These are phyloP conservation scores for Gopherus flavomarginatus DNA, from an alignment of 2,113 vertebrate genomes.

Conservation along the genomic window DNA sequence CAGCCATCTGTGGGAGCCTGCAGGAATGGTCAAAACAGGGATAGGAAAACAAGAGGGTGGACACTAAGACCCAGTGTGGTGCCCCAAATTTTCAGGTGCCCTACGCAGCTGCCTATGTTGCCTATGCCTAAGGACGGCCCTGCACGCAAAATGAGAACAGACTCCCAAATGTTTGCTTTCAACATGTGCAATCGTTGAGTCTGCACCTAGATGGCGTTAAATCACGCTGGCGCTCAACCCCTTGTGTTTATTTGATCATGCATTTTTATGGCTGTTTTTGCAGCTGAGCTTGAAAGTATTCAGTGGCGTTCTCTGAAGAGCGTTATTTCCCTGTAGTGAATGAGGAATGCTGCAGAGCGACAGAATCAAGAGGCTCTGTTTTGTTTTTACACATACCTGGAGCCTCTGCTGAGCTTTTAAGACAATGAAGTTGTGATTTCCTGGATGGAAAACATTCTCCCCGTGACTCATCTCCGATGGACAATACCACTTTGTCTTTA, in stretches of 20 bases:
- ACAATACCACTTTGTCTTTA: neutral
- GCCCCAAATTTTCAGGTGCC: too few species aligned
- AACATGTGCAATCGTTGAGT: neutral
- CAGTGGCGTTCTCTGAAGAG: neutral
- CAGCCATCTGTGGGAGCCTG: too few species aligned
- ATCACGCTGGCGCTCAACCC: neutral
- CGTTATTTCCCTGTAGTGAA: neutral
- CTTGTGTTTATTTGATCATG: neutral
- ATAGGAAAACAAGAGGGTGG: too few species aligned
- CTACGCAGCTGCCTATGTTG: too few species aligned
- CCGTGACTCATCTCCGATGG: neutral
- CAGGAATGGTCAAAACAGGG: too few species aligned
- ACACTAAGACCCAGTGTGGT: too few species aligned
- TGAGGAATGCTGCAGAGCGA: neutral
- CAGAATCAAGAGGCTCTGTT: neutral
- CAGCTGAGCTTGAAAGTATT: neutral
- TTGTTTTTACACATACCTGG: neutral
- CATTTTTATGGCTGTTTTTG: neutral
- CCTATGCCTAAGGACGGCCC: too few species aligned
- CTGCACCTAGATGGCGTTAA: neutral
- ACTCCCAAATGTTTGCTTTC: constrained; percentile 42
- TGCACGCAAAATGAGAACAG: neutral
- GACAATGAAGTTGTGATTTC: neutral
- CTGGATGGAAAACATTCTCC: neutral
- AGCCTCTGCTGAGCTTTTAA: neutral